Base-by-base conservation (phyloP, 2,797 vertebrate species). In the Epinephelus coioides region DNA sequence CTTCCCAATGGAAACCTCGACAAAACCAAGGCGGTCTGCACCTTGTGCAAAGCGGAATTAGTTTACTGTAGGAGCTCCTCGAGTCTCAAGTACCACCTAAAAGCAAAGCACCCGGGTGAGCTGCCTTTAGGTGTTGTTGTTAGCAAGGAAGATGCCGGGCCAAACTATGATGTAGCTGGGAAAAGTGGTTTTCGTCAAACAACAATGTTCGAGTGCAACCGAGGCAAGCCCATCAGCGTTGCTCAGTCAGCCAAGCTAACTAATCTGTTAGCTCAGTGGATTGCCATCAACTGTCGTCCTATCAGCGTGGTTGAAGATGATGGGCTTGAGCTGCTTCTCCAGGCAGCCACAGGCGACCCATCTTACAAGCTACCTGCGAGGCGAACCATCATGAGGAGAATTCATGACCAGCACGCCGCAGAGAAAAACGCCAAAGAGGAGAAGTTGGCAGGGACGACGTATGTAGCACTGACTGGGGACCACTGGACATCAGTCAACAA, bases 401-500 rank as follows among this genome's bases (percentile, higher is more conserved):
- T 46, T 4, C 44, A 46, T 46, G 44, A 46, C 44, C 44, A 46
- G 44, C 44, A 46, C 4, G 14, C 5, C 44, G 44, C 44, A 49
- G 46, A 49, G 46, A 49, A 49, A 49, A 17, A 17, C 1, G 46
- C 46, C 3, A 30, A 56, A 56, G 23, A 56, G 8, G 54, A 27
- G 25, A 56, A 30, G 54, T 17, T 56, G 15, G 7, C 9, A 56
- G 23, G 15, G 54, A 15, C 3, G 3, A 18, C 0, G 8, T 56
- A 5, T 65, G 59, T 85, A 51, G 71, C 79, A 19, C 50, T 82
- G 66, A 85, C 83, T 19, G 69, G 77, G 23, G 78, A 85, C 78
- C 65, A 81, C 40, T 85, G 75, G 83, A 85, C 79, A 60, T 60
- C 75, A 13, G 75, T 85, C 23, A 85, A 67, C 55, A 86, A 86